A percentile compares a stretch with the other conserved stretches of the same genome.
phyloP scores from a whole-genome alignment of 2,888 invertebrate species.

The Micropterix aruncella region DNA sequence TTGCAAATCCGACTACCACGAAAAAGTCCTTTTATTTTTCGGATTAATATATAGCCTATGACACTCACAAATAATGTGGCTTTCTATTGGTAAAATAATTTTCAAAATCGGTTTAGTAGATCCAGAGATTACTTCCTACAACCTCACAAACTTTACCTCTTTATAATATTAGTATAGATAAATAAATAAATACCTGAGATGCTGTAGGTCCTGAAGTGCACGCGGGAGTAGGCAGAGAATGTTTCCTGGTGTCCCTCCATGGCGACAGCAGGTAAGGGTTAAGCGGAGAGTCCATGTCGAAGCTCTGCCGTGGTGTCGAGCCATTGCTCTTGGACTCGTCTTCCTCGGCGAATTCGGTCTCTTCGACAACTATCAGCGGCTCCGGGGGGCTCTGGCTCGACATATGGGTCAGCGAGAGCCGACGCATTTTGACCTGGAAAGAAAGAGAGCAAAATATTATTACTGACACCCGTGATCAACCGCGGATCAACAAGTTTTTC shows the following conservation, averaged over 20 bases:
- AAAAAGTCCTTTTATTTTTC: too few species aligned
- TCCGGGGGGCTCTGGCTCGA: constrained; percentile 41
- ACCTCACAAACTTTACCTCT: too few species aligned
- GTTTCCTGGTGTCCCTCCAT: constrained; percentile 67
- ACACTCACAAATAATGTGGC: too few species aligned
- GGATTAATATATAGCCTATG: too few species aligned
- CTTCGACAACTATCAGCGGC: constrained; percentile 73
- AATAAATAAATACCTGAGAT: constrained; percentile 69
- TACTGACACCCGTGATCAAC: too few species aligned
- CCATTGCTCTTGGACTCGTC: constrained; percentile 36
- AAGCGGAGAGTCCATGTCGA: constrained; percentile 64
- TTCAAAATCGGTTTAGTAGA: too few species aligned
- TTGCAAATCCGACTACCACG: too few species aligned
- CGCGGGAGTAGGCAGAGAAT: constrained; percentile 72
- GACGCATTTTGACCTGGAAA: constrained; percentile 39
- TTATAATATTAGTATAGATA: too few species aligned
- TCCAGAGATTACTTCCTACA: too few species aligned
- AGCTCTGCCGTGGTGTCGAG: constrained; percentile 43
- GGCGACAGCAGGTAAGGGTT: constrained; percentile 74
- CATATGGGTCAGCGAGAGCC: constrained; percentile 49
- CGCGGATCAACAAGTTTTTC: too few species aligned
- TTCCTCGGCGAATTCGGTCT: constrained; percentile 53
- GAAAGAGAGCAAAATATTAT: too few species aligned
- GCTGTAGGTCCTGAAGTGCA: constrained; percentile 78
- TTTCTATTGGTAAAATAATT: too few species aligned